These are phyloP conservation scores for Plagiodera versicolora DNA, from an alignment of 2,888 invertebrate genomes.

Conservation along the genomic window DNA sequence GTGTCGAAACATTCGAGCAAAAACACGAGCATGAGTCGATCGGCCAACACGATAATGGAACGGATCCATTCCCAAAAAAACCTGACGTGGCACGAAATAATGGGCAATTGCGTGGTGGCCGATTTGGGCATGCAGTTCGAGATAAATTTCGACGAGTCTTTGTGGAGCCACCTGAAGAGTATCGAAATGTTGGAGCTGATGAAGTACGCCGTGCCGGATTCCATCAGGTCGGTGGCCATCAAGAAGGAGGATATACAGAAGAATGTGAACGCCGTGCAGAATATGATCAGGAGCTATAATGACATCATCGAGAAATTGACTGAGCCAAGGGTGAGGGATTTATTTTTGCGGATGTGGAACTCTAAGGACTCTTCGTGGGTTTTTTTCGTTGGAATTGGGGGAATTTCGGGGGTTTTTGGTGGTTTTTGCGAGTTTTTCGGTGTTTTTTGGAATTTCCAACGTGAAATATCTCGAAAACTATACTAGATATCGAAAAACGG, in stretches of 20 bases:
- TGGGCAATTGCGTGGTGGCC: constrained; percentile 66
- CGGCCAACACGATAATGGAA: constrained; percentile 40
- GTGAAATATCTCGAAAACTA: too few species aligned
- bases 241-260: constrained; percentile 66
- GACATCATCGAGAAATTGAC: constrained; percentile 65
- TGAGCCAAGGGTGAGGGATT: constrained; percentile 74
- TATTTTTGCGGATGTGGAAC: too few species aligned
- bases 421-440: too few species aligned
- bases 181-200: constrained; percentile 75
- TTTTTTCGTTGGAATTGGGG: too few species aligned
- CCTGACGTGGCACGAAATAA: constrained; percentile 70
- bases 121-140: constrained; percentile 69
- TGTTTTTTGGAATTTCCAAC: too few species aligned
- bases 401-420: too few species aligned
- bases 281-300: constrained; percentile 68
- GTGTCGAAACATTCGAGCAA: constrained; percentile 15
- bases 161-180: constrained; percentile 71
- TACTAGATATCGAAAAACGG: too few species aligned
- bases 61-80: constrained; percentile 43
- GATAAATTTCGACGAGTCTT: constrained; percentile 66
- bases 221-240: constrained; percentile 61
- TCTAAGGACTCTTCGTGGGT: too few species aligned
- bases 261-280: constrained; percentile 64
- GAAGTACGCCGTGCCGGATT: constrained; percentile 61
- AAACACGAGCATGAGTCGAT: constrained; percentile 14